Evolutionary conservation across 2,113 vertebrate genomes (phyloP).

Genomic region (Cheirogaleus medius): DNA sequence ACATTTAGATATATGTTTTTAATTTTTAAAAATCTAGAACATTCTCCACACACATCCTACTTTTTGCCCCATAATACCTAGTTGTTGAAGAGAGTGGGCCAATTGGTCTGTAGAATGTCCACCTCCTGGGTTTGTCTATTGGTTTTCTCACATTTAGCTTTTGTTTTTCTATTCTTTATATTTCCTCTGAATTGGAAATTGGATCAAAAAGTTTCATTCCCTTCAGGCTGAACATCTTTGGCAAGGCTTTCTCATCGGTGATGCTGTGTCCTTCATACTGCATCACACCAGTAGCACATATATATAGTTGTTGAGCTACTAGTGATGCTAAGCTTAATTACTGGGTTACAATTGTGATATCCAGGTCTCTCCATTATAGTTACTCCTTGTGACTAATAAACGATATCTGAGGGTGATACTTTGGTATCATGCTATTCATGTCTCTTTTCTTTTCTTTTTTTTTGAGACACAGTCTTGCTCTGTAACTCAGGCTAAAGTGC

Average conservation of each 20-base stretch:
- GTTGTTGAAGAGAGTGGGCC: background rate
- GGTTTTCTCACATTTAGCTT: conserved; percentile 1
- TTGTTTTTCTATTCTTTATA: background rate
- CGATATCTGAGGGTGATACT: background rate
- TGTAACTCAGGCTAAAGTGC: no score
- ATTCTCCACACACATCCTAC: background rate
- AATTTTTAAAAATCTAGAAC: background rate
- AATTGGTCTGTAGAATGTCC: background rate
- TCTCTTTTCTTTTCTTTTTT: background rate
- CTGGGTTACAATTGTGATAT: background rate
- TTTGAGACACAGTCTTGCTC: no score
- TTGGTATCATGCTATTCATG: background rate
- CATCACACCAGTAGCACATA: background rate
- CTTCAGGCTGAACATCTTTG: background rate
- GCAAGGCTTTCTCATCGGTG: background rate
- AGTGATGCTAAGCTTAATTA: background rate
- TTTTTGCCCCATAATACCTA: background rate
- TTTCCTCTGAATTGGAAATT: conserved; percentile 3
- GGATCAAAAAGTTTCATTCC: background rate
- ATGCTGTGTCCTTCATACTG: background rate
- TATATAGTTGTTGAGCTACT: background rate
- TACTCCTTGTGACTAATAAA: background rate
- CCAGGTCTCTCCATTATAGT: background rate
- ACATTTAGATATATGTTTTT: background rate
- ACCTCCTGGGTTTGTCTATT: background rate